Conservation (phyloP, 2,113 vertebrate species). For the Nyctereutes procyonoides region DNA sequence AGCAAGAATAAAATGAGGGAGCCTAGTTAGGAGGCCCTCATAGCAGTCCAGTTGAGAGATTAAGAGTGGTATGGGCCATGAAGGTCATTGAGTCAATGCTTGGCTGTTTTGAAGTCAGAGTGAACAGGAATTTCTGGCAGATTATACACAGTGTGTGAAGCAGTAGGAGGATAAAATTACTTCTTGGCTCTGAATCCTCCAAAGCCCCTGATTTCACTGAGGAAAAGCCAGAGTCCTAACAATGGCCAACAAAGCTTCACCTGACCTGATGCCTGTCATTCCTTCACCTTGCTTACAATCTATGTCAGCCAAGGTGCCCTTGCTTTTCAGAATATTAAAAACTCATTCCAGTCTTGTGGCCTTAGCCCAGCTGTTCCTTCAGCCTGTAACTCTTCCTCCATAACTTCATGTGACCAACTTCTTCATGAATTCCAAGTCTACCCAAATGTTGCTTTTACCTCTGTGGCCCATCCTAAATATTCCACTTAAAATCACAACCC, state of each 20-base stretch:
- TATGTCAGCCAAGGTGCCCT: not conserved
- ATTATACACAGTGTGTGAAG: not conserved
- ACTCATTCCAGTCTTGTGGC: not conserved
- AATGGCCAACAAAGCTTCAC: not conserved
- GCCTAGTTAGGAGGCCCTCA: not conserved
- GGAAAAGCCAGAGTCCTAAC: not conserved
- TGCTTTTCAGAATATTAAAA: not conserved
- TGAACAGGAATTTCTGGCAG: not conserved
- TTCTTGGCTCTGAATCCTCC: not conserved
- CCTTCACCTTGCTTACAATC: not conserved
- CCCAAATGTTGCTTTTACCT: not conserved
- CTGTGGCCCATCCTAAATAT: not conserved
- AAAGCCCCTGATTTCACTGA: not conserved
- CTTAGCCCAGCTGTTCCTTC: not conserved
- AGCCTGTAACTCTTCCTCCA: not conserved
- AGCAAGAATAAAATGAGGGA: not conserved
- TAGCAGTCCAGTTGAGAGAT: not conserved
- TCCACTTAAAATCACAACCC: not conserved
- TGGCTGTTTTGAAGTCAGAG: not conserved
- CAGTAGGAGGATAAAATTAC: not conserved
- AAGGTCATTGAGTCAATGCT: not conserved
- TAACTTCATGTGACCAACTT: not conserved
- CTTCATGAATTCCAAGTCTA: not conserved
- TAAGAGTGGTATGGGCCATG: not conserved
- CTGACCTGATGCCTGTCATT: accelerated